phyloP scores from a whole-genome alignment of 2,888 invertebrate genomes.

The Spodoptera picta region DNA sequence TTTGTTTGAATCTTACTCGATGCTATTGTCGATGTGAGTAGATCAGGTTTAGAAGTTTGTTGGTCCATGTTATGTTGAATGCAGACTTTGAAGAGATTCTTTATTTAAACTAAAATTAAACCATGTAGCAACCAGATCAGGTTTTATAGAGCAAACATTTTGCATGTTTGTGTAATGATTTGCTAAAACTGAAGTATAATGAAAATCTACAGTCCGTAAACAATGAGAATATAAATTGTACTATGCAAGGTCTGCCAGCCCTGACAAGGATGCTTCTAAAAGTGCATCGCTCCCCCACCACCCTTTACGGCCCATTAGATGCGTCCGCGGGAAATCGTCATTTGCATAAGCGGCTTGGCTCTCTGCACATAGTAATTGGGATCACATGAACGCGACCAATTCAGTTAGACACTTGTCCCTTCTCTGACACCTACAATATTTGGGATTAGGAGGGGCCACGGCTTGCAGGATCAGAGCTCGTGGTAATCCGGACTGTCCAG shows the following conservation, averaged over 20 bases:
- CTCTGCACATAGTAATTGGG: slow-evolving; percentile 87
- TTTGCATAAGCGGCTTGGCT: slow-evolving; percentile 88
- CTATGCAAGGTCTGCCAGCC: slow-evolving; percentile 38
- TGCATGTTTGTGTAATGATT: too few relatives aligned
- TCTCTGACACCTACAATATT: slow-evolving; percentile 51
- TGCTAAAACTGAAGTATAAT: background rate
- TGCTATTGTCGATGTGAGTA: too few relatives aligned
- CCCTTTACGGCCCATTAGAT: slow-evolving; percentile 84
- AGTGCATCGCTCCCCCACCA: slow-evolving; percentile 76
- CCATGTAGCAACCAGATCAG: too few relatives aligned
- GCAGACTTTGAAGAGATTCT: too few relatives aligned
- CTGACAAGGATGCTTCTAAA: slow-evolving; percentile 67
- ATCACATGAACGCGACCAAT: slow-evolving; percentile 80
- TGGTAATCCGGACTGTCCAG: slow-evolving; percentile 68
- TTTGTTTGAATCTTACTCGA: too few relatives aligned
- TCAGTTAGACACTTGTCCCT: slow-evolving; percentile 65
- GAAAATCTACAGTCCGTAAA: background rate
- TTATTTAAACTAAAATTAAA: too few relatives aligned
- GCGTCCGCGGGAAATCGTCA: slow-evolving; percentile 86
- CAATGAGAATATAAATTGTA: background rate
- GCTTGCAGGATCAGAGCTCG: slow-evolving; percentile 60
- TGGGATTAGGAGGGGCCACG: slow-evolving; percentile 43
- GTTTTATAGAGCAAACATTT: too few relatives aligned
- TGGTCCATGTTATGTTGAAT: too few relatives aligned
- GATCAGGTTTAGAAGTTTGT: too few relatives aligned